phyloP scores from a whole-genome alignment of 2,888 invertebrate species.

The Hydroisotoma schaefferi region DNA sequence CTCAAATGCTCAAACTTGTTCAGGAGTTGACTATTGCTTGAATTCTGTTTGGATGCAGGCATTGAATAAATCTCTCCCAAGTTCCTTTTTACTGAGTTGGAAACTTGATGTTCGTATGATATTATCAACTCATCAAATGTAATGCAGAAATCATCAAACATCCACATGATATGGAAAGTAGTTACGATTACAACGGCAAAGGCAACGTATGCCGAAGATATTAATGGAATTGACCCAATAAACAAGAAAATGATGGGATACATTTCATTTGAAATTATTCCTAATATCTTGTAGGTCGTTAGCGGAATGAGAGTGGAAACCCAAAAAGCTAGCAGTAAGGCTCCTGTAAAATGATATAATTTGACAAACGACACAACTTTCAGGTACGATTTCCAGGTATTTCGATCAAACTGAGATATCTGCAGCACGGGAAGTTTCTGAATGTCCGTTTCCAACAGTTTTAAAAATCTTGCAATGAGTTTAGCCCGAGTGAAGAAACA shows the following conservation, averaged over 20 bases:
- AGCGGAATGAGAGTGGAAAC: constrained; percentile 12
- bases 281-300: neutral
- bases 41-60: neutral
- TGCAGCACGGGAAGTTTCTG: constrained; percentile 24
- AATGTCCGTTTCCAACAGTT: constrained; percentile 26
- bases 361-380: constrained; percentile 11
- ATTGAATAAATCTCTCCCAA: constrained; percentile 15
- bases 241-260: constrained; percentile 24
- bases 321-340: constrained; percentile 20
- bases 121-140: constrained; percentile 22
- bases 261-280: constrained; percentile 16
- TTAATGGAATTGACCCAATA: constrained; percentile 23
- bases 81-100: constrained; percentile 3
- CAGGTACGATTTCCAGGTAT: constrained; percentile 24
- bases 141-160: constrained; percentile 34
- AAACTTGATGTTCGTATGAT: constrained; percentile 4
- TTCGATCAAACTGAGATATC: constrained; percentile 8
- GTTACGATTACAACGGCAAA: constrained; percentile 26
- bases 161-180: constrained; percentile 32
- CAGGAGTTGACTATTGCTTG: constrained; percentile 20
- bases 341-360: constrained; percentile 19
- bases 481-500: constrained; percentile 27
- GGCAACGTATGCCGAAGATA: constrained; percentile 20
- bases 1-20: constrained; percentile 37
- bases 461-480: constrained; percentile 27